Evolutionary conservation across 2,888 invertebrate genomes (phyloP).

Genomic region (Imbricaverruca yamaguchii): DNA sequence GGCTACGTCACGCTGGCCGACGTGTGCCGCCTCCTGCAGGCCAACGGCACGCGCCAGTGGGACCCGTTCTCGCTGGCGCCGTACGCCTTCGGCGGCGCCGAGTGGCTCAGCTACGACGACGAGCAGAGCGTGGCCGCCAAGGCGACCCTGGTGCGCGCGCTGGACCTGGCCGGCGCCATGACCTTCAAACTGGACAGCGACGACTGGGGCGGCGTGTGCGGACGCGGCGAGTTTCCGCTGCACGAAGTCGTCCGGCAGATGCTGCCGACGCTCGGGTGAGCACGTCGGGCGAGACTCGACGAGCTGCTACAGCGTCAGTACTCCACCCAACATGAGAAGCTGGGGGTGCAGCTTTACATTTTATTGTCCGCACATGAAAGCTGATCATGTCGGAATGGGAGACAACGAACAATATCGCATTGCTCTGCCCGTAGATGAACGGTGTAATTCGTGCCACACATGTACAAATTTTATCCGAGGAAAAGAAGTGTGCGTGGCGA

Average conservation of each 20-base stretch:
- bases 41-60: conserved; percentile 49
- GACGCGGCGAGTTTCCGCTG: conserved; percentile 41
- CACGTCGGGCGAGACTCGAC: no score
- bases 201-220: conserved; percentile 48
- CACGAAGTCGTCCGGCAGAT: background rate
- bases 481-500: no score
- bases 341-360: no score
- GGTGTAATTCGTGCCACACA: no score
- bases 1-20: conserved; percentile 66
- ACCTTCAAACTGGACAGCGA: conserved; percentile 73
- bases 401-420: no score
- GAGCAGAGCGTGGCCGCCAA: conserved; percentile 61
- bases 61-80: conserved; percentile 66
- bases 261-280: background rate
- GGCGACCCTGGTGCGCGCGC: conserved; percentile 50
- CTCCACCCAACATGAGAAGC: no score
- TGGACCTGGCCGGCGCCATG: conserved; percentile 71
- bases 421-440: no score
- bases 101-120: conserved; percentile 80
- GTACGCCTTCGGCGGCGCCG: conserved; percentile 58
- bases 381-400: no score
- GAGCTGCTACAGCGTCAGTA: no score
- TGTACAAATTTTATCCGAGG: no score
- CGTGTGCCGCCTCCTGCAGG: conserved; percentile 57
- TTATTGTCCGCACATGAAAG: no score